phyloP scores from a whole-genome alignment of 2,113 vertebrate genomes.

The Glareola pratincola region DNA sequence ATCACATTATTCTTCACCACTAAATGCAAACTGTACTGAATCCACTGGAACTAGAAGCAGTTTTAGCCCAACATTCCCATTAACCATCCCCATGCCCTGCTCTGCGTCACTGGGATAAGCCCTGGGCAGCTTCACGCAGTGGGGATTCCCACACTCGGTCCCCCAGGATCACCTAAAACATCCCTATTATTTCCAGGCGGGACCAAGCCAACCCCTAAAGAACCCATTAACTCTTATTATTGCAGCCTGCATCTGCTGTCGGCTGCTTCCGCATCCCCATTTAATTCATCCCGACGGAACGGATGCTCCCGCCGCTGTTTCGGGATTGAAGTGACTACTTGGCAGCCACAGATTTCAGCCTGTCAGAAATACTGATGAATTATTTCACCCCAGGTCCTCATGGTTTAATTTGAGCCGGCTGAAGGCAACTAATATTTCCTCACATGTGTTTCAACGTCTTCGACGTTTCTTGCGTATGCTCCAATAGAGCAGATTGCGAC shows the following conservation, averaged over 20 bases:
- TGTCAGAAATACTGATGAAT: not conserved
- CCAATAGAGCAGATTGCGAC: not conserved
- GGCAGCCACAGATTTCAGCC: not conserved
- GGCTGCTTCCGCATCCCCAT: not conserved
- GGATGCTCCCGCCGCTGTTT: rapidly evolving
- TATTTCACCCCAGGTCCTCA: not conserved
- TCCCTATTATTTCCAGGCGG: not conserved
- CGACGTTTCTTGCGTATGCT: rapidly evolving
- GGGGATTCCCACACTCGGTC: not conserved
- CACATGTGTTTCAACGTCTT: rapidly evolving
- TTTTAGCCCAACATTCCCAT: not conserved
- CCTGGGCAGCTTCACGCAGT: rapidly evolving
- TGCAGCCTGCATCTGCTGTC: not conserved
- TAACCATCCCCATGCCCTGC: not conserved
- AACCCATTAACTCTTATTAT: not conserved
- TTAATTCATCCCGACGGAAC: rapidly evolving
- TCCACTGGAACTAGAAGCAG: not conserved
- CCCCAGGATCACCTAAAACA: not conserved
- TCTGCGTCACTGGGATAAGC: not conserved
- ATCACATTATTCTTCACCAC: rapidly evolving
- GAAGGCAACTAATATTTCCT: not conserved
- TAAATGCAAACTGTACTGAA: not conserved
- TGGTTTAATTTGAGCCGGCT: not conserved
- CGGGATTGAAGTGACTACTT: not conserved
- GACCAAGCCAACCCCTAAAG: not conserved